Evolutionary conservation across 2,113 vertebrate species (phyloP), one percentile per base, ranked within the genome.

Genomic region (Callopanchax toddi): DNA sequence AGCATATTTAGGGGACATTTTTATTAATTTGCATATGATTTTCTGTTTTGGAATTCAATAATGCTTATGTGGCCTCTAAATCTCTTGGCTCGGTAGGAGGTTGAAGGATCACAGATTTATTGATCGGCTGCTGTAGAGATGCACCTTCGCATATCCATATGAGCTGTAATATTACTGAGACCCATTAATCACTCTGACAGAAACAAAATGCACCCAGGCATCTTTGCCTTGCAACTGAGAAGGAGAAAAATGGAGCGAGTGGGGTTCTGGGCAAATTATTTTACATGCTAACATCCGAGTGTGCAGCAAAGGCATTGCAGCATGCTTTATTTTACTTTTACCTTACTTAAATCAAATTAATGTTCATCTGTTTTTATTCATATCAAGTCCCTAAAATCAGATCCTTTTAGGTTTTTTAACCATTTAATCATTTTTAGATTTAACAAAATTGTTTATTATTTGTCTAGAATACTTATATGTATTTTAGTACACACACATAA

Each of bases 101-200:
- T 67, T 85, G 69, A 79, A 75, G 80, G 71, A 89, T 87, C 81
- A 87, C 82, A 89, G 87, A 90, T 91, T 89, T 90, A 93, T 93
- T 48, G 88, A 93, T 91, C 86, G 74, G 70, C 68, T 79, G 49
- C 76, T 79, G 88, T 78, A 82, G 87, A 87, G 86, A 91, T 88
- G 80, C 86, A 87, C 83, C 83, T 87, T 89, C 70, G 85, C 85
- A 89, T 90, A 88, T 90, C 87, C 86, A 88, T 89, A 87, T 85
- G 85, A 86, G 82, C 83, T 88, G 83, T 81, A 86, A 83, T 88
- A 83, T 87, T 90, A 92, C 90, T 89, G 84, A 87, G 79, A 78
- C 66, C 62, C 91, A 92, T 92, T 91, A 89, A 90, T 93, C 89
- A 90, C 69, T 5, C 46, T 85, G 90, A 89, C 89, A 88, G 84